These are phyloP conservation scores for Pseudochromis fuscus DNA, from an alignment of 2,797 vertebrate genomes.

Conservation along the genomic window DNA sequence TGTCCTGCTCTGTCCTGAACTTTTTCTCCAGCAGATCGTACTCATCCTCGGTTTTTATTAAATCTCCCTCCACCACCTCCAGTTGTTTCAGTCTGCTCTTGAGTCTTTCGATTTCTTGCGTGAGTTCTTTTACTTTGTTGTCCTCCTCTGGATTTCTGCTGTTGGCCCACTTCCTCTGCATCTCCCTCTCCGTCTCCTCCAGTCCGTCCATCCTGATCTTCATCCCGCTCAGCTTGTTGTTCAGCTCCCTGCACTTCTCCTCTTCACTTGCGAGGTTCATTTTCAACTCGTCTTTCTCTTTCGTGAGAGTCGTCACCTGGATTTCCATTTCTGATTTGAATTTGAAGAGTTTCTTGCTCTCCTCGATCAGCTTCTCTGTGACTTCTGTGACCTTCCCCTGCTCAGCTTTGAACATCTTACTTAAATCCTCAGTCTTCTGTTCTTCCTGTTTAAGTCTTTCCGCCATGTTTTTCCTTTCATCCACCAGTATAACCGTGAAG, in stretches of 20 bases:
- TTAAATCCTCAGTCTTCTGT: slow-evolving; percentile 89
- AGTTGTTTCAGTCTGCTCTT: slow-evolving; percentile 92
- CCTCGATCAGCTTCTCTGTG: slow-evolving; percentile 96
- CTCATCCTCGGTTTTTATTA: slow-evolving; percentile 97
- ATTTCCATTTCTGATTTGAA: slow-evolving; percentile 95
- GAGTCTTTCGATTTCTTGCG: slow-evolving; percentile 90
- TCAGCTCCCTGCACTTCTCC: slow-evolving; percentile 88
- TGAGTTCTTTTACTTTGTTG: slow-evolving; percentile 91
- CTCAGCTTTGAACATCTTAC: slow-evolving; percentile 90
- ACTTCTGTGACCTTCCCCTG: slow-evolving; percentile 95
- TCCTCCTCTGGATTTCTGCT: slow-evolving; percentile 84
- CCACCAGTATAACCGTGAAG: slow-evolving; percentile 91
- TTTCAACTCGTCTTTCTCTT: slow-evolving; percentile 90
- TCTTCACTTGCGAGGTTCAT: slow-evolving; percentile 87
- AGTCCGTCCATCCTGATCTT: slow-evolving; percentile 89
- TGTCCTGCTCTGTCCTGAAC: slow-evolving; percentile 94
- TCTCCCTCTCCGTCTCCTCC: slow-evolving; percentile 87
- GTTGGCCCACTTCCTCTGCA: slow-evolving; percentile 78
- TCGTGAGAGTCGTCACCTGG: slow-evolving; percentile 86
- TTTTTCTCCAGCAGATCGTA: slow-evolving; percentile 95
- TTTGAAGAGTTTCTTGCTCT: slow-evolving; percentile 95
- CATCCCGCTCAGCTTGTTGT: slow-evolving; percentile 84
- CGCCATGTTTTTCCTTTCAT: slow-evolving; percentile 93
- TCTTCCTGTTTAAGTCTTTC: slow-evolving; percentile 94
- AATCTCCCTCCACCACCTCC: slow-evolving; percentile 96